Evolutionary conservation across 2,888 invertebrate species (phyloP).

Genomic region (Cantharis flavilabris): DNA sequence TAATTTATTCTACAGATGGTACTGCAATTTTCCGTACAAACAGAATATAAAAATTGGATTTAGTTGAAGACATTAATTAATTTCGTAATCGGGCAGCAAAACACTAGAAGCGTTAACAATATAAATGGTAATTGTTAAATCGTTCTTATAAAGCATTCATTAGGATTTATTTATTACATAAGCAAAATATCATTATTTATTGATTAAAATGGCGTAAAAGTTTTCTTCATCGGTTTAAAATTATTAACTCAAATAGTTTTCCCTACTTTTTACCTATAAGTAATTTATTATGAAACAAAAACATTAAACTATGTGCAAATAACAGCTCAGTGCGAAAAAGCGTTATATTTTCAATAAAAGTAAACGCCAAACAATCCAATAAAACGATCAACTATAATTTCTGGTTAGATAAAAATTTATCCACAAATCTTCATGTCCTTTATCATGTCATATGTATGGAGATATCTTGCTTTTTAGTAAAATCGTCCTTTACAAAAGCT

Average conservation of each 20-base stretch:
- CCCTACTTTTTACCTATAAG: neutral
- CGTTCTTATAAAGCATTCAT: neutral
- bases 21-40: no score
- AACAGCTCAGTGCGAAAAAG: neutral
- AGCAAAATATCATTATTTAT: neutral
- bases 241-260: no score
- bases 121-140: neutral
- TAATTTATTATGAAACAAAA: neutral
- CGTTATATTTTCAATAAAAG: neutral
- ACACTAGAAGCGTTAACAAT: neutral
- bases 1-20: no score
- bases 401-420: conserved; percentile 13
- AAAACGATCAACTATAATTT: conserved; percentile 8
- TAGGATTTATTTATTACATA: neutral
- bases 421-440: conserved; percentile 16
- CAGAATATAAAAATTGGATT: neutral
- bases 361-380: neutral
- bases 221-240: no score
- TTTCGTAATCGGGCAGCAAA: neutral
- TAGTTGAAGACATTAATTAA: no score
- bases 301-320: neutral
- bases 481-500: neutral
- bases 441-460: conserved; percentile 12
- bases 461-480: conserved; percentile 2
- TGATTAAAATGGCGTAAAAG: neutral